A percentile compares a stretch with the other conserved stretches of the same genome.
Conservation (phyloP, 2,113 vertebrate genomes). For the Toxotes jaculatrix region DNA sequence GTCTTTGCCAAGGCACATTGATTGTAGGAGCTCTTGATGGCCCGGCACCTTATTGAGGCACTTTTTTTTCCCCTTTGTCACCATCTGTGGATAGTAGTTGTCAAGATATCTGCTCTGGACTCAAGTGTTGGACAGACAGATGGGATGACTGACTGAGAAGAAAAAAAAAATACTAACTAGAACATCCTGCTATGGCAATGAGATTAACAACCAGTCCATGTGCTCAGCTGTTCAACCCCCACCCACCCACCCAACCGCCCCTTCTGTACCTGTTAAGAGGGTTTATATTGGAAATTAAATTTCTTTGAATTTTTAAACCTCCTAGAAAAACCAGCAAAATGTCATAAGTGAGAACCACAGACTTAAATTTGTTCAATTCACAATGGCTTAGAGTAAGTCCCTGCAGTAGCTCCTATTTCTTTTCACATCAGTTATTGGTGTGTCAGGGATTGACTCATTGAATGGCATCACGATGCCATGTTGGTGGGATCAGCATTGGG, state of each 20-base stretch:
- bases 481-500: constrained; percentile 15
- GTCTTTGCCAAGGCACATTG: background rate
- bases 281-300: background rate
- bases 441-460: constrained; percentile 25
- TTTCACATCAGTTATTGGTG: background rate
- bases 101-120: background rate
- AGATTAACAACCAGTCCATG: background rate
- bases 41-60: background rate
- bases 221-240: background rate
- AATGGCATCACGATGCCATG: background rate
- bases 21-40: background rate
- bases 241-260: too few relatives aligned
- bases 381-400: background rate
- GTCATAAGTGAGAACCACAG: background rate
- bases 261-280: background rate
- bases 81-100: background rate
- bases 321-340: background rate
- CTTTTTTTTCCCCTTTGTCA: background rate
- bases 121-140: background rate
- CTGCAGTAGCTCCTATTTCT: background rate
- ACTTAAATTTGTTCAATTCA: constrained; percentile 8
- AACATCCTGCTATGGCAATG: background rate
- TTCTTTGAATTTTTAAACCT: constrained; percentile 7
- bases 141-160: background rate
- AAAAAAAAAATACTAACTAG: background rate